Percentiles rank a stretch among this genome's conserved stretches.
These are phyloP conservation scores for Muscicapa comitata DNA, from an alignment of 2,797 vertebrate species.

Conservation along the genomic window DNA sequence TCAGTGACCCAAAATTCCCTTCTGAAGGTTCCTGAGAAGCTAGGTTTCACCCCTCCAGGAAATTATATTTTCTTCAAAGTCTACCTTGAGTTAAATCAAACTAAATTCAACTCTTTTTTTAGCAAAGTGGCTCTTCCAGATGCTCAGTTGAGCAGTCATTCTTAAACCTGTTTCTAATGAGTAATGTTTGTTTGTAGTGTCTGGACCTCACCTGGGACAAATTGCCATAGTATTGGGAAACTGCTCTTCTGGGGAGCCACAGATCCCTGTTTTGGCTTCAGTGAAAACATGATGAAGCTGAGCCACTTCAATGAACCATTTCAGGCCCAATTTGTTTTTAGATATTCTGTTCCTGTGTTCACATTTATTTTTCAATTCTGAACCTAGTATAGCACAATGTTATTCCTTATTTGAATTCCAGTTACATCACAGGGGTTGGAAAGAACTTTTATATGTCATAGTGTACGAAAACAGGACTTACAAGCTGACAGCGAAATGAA, in stretches of 20 bases:
- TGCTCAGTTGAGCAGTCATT: not conserved
- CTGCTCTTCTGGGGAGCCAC: not conserved
- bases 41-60: not conserved
- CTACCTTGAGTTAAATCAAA: not conserved
- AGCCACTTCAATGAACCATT: not conserved
- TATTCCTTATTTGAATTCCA: not conserved
- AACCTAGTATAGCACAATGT: not conserved
- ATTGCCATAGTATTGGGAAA: not conserved
- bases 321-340: not conserved
- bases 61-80: not conserved
- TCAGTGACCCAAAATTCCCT: not conserved
- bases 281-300: not conserved
- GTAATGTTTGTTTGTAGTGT: not conserved
- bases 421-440: not conserved
- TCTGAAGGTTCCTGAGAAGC: not conserved
- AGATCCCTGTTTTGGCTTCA: not conserved
- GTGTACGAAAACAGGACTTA: accelerated
- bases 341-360: not conserved
- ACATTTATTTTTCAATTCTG: not conserved
- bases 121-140: not conserved
- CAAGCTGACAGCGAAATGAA: not conserved
- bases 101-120: not conserved
- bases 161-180: not conserved
- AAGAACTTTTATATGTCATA: not conserved
- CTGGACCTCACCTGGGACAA: not conserved